phyloP scores from a whole-genome alignment of 1,140 invertebrate species.

The Zaprionus capensis region DNA sequence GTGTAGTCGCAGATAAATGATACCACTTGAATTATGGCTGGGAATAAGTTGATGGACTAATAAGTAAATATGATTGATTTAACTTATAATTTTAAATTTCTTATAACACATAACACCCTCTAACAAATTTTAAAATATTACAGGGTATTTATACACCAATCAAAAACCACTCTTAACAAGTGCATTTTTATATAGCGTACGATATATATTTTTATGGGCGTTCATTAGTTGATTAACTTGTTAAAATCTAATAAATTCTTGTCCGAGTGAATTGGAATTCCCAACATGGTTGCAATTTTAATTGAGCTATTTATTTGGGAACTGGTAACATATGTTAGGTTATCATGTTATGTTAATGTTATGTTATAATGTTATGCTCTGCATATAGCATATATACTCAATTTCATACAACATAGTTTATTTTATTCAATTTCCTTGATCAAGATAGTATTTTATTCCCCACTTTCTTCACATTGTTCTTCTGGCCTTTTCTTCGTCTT shows the following conservation, averaged over 20 bases:
- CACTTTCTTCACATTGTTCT: not conserved
- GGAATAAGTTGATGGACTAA: too few species aligned
- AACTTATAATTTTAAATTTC: too few species aligned
- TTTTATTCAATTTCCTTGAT: not conserved
- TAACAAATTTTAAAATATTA: not conserved
- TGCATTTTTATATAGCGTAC: too few species aligned
- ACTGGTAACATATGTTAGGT: not conserved
- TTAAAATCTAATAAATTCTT: not conserved
- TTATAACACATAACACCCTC: too few species aligned
- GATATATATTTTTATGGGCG: conserved; percentile 31
- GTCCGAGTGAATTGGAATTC: not conserved
- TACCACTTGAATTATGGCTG: too few species aligned
- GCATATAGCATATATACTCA: too few species aligned
- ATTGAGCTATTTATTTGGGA: not conserved
- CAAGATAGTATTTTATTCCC: not conserved
- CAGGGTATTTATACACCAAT: not conserved
- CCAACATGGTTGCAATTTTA: not conserved
- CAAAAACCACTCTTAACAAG: not conserved
- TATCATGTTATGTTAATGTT: too few species aligned
- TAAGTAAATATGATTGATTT: too few species aligned
- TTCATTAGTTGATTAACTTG: conserved; percentile 29
- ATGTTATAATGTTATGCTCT: too few species aligned
- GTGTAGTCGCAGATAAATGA: not conserved
- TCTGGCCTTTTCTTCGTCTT: not conserved
- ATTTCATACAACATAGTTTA: too few species aligned